Evolutionary conservation across 37 sponge, comb jelly and placozoan species (phyloP).

Genomic region (Corticium candelabrum): DNA sequence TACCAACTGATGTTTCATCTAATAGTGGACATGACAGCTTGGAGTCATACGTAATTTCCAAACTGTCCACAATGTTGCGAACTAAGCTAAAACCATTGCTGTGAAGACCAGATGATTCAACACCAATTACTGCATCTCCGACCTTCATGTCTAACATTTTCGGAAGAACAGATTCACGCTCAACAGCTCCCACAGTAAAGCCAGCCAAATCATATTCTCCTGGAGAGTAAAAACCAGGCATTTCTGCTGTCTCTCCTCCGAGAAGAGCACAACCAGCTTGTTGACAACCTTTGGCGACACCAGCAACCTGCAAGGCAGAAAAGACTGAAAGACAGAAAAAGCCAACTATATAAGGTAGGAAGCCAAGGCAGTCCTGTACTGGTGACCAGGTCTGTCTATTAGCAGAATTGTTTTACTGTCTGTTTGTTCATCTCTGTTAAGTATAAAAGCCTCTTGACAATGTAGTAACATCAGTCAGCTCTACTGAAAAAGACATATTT

Average conservation of each 20-base stretch:
- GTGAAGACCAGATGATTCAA: slow-evolving; percentile 14
- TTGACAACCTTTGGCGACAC: slow-evolving; percentile 7
- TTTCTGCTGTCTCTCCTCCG: slow-evolving; percentile 20
- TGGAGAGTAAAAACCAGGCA: neutral
- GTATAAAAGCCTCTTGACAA: too few relatives aligned
- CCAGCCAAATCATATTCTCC: slow-evolving; percentile 20
- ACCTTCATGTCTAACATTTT: neutral
- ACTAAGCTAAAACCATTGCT: slow-evolving; percentile 24
- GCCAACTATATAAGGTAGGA: neutral
- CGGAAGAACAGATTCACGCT: slow-evolving; percentile 8
- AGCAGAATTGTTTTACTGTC: too few relatives aligned
- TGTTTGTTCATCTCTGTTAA: too few relatives aligned
- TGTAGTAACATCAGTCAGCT: too few relatives aligned
- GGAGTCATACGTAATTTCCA: neutral
- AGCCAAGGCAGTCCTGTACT: neutral
- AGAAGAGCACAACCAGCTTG: slow-evolving; percentile 18
- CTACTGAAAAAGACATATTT: too few relatives aligned
- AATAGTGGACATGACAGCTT: neutral
- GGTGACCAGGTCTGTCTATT: too few relatives aligned
- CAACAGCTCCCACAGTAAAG: slow-evolving; percentile 10
- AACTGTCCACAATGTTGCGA: neutral
- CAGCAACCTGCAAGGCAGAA: neutral
- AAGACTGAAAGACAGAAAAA: neutral
- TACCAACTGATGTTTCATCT: neutral
- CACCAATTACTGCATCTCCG: slow-evolving; percentile 13